Percentiles rank a stretch among this genome's conserved stretches.
Conservation (phyloP, 2,113 vertebrate species). For the Struthidea cinerea region DNA sequence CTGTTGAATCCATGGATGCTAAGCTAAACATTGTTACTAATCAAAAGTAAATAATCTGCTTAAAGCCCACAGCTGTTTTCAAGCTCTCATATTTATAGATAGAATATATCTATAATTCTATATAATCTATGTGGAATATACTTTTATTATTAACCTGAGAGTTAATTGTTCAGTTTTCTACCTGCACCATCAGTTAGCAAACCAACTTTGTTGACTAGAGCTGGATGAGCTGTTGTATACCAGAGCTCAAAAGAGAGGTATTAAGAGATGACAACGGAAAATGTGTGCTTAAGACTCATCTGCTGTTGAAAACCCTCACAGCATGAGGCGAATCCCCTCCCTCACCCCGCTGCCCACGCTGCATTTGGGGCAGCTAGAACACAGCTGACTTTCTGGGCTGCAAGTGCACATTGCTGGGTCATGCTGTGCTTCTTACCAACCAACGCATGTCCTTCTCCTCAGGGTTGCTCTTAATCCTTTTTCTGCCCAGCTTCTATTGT, state of each 20-base stretch:
- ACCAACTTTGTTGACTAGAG: background rate
- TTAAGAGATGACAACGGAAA: background rate
- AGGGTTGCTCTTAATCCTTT: background rate
- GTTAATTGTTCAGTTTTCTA: background rate
- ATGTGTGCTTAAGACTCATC: background rate
- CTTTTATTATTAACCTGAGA: background rate
- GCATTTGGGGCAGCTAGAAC: background rate
- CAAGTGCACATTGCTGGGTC: background rate
- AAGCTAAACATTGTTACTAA: background rate
- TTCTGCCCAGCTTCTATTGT: background rate
- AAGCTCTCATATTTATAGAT: background rate
- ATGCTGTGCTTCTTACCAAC: background rate
- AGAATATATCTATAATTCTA: background rate
- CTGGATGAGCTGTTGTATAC: background rate
- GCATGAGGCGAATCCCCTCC: background rate
- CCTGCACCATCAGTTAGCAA: background rate
- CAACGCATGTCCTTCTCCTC: background rate
- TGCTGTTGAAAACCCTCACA: background rate
- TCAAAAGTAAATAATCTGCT: background rate
- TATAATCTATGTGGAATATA: background rate
- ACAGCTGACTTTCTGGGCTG: background rate
- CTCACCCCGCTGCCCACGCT: accelerated
- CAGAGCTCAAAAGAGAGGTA: background rate
- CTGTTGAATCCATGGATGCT: background rate
- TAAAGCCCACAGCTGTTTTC: background rate